Conservation (phyloP, 2,797 vertebrate species). For the Tapera naevia region DNA sequence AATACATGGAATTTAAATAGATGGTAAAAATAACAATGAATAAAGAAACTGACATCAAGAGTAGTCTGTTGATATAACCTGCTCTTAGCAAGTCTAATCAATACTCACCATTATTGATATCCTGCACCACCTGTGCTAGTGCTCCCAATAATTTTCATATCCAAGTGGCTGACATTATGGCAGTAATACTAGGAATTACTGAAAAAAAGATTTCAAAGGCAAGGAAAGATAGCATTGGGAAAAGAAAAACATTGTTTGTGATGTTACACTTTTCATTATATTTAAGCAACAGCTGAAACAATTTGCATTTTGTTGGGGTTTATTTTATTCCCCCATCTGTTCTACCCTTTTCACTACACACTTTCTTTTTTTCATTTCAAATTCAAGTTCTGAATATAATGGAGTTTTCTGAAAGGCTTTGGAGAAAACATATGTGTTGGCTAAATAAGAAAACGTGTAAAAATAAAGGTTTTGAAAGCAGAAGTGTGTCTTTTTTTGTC, state of each 20-base stretch:
- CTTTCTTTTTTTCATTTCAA: background rate
- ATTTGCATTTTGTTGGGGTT: background rate
- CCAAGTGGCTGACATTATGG: background rate
- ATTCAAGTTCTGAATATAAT: background rate
- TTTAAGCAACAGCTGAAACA: background rate
- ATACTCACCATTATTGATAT: background rate
- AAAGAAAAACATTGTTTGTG: background rate
- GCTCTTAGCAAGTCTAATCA: background rate
- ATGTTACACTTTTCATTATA: background rate
- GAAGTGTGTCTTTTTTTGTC: background rate
- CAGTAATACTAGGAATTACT: background rate
- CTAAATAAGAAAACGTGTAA: background rate
- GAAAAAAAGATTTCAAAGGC: background rate
- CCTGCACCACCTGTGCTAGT: background rate
- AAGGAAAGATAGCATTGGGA: background rate
- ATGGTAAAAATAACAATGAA: background rate
- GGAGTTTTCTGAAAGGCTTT: background rate
- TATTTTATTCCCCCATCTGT: background rate
- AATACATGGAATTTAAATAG: background rate
- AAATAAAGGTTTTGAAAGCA: background rate
- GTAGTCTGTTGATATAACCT: background rate
- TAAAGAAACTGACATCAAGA: background rate
- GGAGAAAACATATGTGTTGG: background rate
- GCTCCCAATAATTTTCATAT: background rate
- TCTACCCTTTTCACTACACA: background rate